Evolutionary conservation across 2,797 vertebrate species (phyloP).

Genomic region (Ateles fusciceps): DNA sequence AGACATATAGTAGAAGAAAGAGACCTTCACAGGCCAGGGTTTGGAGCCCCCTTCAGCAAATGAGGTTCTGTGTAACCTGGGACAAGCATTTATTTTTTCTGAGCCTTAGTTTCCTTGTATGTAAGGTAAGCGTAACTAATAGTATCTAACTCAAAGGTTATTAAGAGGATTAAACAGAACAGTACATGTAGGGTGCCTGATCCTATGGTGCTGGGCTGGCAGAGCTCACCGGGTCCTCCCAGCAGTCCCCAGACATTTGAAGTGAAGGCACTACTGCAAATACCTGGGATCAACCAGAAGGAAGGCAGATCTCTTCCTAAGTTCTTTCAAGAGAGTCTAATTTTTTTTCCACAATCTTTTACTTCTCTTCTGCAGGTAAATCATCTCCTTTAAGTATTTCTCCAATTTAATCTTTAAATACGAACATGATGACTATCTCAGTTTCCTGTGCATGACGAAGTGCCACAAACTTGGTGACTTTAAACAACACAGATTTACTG

Average conservation of each 20-base stretch:
- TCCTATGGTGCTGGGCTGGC: fast-evolving
- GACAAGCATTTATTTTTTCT: not conserved
- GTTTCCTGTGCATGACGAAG: not conserved
- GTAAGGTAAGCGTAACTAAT: not conserved
- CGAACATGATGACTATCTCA: not conserved
- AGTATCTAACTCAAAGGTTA: not conserved
- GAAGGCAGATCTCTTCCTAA: not conserved
- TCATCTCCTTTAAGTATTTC: not conserved
- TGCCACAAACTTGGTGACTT: not conserved
- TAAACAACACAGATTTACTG: not conserved
- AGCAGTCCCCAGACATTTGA: not conserved
- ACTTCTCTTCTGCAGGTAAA: not conserved
- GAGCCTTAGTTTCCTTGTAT: not conserved
- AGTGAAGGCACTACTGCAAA: too few relatives aligned
- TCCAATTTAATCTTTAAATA: not conserved
- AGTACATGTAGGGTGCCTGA: not conserved
- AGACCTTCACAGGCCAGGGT: not conserved
- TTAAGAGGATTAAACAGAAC: not conserved
- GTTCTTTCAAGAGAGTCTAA: not conserved
- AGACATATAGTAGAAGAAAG: not conserved
- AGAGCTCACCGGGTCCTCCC: not conserved
- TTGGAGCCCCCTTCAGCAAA: not conserved
- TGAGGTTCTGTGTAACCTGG: not conserved
- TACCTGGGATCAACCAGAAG: too few relatives aligned
- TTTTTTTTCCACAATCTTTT: not conserved